Evolutionary conservation across 2,797 vertebrate genomes (phyloP).

Genomic region (Nyctalus aviator): DNA sequence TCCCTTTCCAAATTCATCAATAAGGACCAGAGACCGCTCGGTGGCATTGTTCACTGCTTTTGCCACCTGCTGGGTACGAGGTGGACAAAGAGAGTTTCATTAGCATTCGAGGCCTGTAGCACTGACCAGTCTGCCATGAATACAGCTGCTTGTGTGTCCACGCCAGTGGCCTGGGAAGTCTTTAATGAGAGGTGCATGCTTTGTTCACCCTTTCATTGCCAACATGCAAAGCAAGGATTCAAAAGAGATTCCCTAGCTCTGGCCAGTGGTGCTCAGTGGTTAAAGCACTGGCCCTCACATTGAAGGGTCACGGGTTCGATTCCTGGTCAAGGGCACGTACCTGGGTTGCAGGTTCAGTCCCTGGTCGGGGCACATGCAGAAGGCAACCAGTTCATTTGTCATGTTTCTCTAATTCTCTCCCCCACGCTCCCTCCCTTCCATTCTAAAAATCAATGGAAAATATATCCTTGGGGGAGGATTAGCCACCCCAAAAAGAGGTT

Average conservation of each 20-base stretch:
- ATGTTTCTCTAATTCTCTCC: neutral
- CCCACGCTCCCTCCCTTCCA: neutral
- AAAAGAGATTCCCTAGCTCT: neutral
- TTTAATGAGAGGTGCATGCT: neutral
- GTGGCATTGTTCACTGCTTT: conserved; percentile 95
- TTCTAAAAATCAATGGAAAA: neutral
- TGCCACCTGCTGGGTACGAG: conserved; percentile 89
- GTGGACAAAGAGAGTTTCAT: neutral
- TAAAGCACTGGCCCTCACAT: neutral
- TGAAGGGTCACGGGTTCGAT: neutral
- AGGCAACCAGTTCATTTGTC: neutral
- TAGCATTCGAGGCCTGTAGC: neutral
- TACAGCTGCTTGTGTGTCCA: neutral
- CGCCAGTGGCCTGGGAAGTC: neutral
- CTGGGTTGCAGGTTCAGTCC: neutral
- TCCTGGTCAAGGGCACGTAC: neutral
- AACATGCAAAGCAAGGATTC: neutral
- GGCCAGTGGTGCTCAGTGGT: neutral
- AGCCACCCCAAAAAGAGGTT: neutral
- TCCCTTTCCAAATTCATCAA: conserved; percentile 99
- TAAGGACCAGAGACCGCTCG: conserved; percentile 94
- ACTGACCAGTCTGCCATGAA: neutral
- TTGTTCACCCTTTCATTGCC: neutral
- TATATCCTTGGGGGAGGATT: neutral
- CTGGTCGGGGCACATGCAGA: neutral